Evolutionary conservation across 2,888 invertebrate species (phyloP).

Genomic region (Rhingia campestris): DNA sequence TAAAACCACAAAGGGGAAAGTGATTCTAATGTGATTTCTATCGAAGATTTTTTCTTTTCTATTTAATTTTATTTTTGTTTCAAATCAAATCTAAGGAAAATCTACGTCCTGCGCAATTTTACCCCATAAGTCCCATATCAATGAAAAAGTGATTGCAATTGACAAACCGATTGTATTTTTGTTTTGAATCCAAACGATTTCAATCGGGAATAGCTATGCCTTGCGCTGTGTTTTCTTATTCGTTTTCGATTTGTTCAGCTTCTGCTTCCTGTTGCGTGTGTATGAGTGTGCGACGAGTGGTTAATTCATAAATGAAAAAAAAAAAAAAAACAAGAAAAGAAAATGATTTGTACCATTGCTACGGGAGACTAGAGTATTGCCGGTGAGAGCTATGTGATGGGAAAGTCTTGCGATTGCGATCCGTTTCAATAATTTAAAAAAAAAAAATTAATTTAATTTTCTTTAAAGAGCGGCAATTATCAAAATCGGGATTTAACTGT

Average conservation of each 20-base stretch:
- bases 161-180: slow-evolving; percentile 10
- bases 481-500: not conserved
- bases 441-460: not conserved
- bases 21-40: slow-evolving; percentile 36
- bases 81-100: not conserved
- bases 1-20: slow-evolving; percentile 29
- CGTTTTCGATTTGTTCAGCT: not conserved
- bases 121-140: not conserved
- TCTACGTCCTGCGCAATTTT: not conserved
- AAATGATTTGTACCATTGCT: slow-evolving; percentile 28
- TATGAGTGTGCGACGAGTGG: slow-evolving; percentile 17
- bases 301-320: slow-evolving; percentile 34
- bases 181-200: slow-evolving; percentile 17
- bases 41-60: not conserved
- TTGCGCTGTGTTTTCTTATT: not conserved
- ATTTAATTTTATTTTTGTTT: no score
- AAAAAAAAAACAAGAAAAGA: slow-evolving; percentile 33
- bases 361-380: slow-evolving; percentile 18
- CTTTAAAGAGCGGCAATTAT: not conserved
- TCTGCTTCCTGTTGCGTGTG: slow-evolving; percentile 45
- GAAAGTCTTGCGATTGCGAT: slow-evolving; percentile 5
- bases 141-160: not conserved
- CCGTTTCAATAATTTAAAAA: slow-evolving; percentile 1
- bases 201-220: slow-evolving; percentile 10
- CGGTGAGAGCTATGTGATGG: slow-evolving; percentile 24